Base-by-base conservation (phyloP, 2,113 vertebrate genomes). In the Xiphophorus maculatus region DNA sequence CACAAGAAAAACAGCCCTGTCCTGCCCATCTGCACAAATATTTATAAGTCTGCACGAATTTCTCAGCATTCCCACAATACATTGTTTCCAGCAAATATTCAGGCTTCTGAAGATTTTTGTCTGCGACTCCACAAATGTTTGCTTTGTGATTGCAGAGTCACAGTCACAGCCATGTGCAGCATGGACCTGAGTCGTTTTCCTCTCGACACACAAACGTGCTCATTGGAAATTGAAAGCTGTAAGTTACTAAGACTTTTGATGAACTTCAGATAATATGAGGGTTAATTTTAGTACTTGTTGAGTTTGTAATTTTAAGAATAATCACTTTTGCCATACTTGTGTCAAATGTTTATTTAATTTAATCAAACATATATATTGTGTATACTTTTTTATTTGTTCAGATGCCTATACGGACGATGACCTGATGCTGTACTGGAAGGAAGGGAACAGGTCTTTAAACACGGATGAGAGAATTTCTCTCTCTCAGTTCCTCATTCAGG, bases 401-500 rank as follows among this genome's bases (percentile, higher is more conserved):
- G 97, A 98, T 89, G 97, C 97, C 2, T 98, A 98, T 63, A 98
- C 97, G 0, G 97, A 98, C 68, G 97, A 98, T 5, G 97, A 98
- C 86, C 94, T 98, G 58, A 97, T 98, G 96, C 92, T 98, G 1
- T 98, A 98, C 91, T 98, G 97, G 97, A 98, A 97, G 90, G 96
- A 97, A 58, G 97, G 97, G 42, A 98, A 98, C 0, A 94, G 96
- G 63, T 98, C 97, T 32, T 85, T 98, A 54, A 96, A 96, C 92
- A 97, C 96, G 4, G 97, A 98, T 5, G 97, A 98, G 77, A 94
- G 94, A 71, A 98, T 98, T 87, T 98, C 97, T 0, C 90, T 98
- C 11, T 98, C 97, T 19, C 97, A 98, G 93, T 98, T 98, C 79
- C 95, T 97, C 83, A 98, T 98, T 74, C 97, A 98, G 80, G 94